Evolutionary conservation across 2,113 vertebrate genomes (phyloP).

Genomic region (Alligator mississippiensis): DNA sequence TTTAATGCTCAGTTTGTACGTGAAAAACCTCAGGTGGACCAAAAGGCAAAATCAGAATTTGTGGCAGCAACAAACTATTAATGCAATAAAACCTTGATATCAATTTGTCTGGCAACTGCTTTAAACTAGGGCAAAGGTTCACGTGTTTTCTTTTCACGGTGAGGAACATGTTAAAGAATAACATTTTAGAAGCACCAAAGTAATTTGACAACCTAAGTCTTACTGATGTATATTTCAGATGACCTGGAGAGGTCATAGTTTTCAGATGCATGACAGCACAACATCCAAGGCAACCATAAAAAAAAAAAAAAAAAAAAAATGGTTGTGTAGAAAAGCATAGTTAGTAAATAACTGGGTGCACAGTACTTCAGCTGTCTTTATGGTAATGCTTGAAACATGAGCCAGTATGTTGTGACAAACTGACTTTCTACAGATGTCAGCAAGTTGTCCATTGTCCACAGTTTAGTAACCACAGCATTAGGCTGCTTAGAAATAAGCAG

Average conservation of each 20-base stretch:
- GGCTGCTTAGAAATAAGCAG: too few species aligned
- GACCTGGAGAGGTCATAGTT: too few species aligned
- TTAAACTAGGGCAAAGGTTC: background rate
- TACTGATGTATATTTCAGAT: background rate
- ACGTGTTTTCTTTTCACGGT: background rate
- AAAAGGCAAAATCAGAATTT: background rate
- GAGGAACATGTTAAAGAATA: background rate
- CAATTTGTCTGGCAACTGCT: background rate
- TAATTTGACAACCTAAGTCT: background rate
- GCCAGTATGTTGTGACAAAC: background rate
- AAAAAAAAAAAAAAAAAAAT: background rate
- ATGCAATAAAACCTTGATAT: background rate
- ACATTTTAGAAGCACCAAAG: background rate
- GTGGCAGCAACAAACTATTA: background rate
- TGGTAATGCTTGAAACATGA: background rate
- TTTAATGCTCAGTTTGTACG: background rate
- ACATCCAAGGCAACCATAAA: background rate
- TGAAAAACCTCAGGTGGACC: background rate
- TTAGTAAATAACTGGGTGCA: background rate
- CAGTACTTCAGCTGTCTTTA: background rate
- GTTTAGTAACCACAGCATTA: background rate
- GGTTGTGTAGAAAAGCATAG: too few species aligned
- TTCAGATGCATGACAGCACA: background rate
- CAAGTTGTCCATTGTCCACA: background rate
- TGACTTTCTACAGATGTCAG: background rate